Evolutionary conservation across 2,113 vertebrate species (phyloP), one percentile per base, ranked within the genome.

Genomic region (Archilochus colubris): DNA sequence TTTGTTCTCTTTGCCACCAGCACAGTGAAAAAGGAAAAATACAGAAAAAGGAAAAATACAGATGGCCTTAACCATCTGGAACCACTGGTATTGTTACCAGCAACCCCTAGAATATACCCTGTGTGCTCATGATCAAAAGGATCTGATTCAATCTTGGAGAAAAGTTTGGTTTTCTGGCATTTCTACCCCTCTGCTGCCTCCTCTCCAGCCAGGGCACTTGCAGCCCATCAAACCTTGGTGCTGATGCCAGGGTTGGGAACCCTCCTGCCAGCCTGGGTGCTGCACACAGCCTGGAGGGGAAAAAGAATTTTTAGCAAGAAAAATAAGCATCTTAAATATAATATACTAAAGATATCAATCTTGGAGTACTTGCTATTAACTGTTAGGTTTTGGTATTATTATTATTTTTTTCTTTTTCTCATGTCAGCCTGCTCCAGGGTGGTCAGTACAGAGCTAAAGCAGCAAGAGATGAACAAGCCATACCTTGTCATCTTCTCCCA

Each of bases 211-310:
- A 0, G 20, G 25, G 11, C 15, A 58, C 20, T 13, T 7, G 9
- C 9, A 51, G 53, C 38, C 46, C 22, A 25, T 40, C 44, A 48
- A 66, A 38, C 36, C 24, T 64, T 9, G 3, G 13, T 67, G 53
- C n/a, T 68, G 6, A 19, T 9, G 7, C 3, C 19, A 18, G 38
- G 21, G 18, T 20, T 21, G 46, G 46, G 46, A 27, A 7, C 28
- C 2, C 0, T n/a, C 53, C 44, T 23, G 27, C 44, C 53, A 22
- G 30, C 24, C 33, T 3, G 1, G 7, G 13, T n/a, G 28, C 40
- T 48, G 43, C 43, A 16, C 14, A 2, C 27, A 13, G 58, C 38
- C 46, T 61, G 38, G 22, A 14, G 9, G 4, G 38, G 38, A 15
- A 17, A 12, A 51, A 25, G 53, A 27, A 7, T 54, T 72, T 3